Evolutionary conservation across 2,797 vertebrate genomes (phyloP).

Genomic region (Lithobates pipiens): DNA sequence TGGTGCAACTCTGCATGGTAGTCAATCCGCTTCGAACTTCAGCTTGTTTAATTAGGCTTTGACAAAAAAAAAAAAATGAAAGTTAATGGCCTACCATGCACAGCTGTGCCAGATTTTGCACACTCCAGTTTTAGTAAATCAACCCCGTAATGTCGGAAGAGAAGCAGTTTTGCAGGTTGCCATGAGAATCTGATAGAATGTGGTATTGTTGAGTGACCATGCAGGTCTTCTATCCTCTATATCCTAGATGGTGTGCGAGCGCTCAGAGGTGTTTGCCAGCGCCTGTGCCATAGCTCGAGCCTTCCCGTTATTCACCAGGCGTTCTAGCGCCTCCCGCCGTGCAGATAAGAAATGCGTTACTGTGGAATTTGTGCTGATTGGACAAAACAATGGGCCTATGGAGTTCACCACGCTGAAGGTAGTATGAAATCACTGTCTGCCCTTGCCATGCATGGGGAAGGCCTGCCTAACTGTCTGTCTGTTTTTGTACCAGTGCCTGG

Average conservation of each 20-base stretch:
- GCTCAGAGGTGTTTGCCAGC: conserved; percentile 88
- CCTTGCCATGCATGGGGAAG: neutral
- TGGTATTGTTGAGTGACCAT: too few relatives aligned
- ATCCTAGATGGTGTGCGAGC: conserved; percentile 93
- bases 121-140: too few relatives aligned
- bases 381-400: conserved; percentile 83
- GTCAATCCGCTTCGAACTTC: too few relatives aligned
- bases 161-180: too few relatives aligned
- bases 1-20: too few relatives aligned
- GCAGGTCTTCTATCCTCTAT: neutral
- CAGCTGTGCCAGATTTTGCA: too few relatives aligned
- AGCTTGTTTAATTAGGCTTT: too few relatives aligned
- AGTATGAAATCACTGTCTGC: conserved; percentile 8
- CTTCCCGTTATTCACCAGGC: conserved; percentile 92
- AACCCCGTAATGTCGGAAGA: too few relatives aligned
- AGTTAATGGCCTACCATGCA: too few relatives aligned
- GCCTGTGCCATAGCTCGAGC: conserved; percentile 92
- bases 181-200: too few relatives aligned
- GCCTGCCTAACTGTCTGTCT: conserved; percentile 72
- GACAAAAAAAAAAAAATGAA: too few relatives aligned
- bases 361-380: conserved; percentile 89
- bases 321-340: conserved; percentile 82
- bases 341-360: conserved; percentile 86
- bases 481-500: conserved; percentile 81
- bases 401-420: conserved; percentile 86